These are phyloP conservation scores for Temnothorax rugatulus DNA, from an alignment of 2,888 invertebrate species.

Conservation along the genomic window DNA sequence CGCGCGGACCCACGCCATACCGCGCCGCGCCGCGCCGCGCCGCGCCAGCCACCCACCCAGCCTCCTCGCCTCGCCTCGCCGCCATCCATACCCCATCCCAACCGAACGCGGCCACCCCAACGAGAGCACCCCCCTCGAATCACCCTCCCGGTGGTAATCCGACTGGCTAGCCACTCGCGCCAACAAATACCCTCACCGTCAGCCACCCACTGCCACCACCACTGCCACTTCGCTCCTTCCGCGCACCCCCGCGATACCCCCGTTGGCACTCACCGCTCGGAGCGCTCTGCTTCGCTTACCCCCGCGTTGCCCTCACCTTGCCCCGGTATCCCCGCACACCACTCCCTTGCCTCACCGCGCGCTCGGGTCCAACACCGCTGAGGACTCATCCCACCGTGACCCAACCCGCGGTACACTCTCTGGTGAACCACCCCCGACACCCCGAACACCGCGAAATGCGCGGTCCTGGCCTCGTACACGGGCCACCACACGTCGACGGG, in stretches of 20 bases:
- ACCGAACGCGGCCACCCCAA: constrained; percentile 58
- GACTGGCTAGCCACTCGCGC: constrained; percentile 86
- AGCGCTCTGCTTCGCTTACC: constrained; percentile 55
- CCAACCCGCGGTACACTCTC: constrained; percentile 83
- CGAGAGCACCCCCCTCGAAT: constrained; percentile 71
- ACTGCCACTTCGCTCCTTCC: constrained; percentile 68
- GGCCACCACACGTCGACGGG: constrained; percentile 81
- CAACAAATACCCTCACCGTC: constrained; percentile 86
- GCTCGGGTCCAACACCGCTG: constrained; percentile 61
- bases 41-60: constrained; percentile 55
- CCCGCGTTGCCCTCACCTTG: constrained; percentile 52
- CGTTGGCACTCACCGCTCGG: constrained; percentile 41
- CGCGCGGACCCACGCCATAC: constrained; percentile 65
- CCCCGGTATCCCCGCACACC: constrained; percentile 37
- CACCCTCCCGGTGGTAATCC: constrained; percentile 84
- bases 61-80: constrained; percentile 60
- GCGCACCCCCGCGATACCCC: constrained; percentile 55
- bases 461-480: constrained; percentile 79
- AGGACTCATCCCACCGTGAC: constrained; percentile 77
- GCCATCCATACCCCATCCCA: constrained; percentile 60
- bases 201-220: constrained; percentile 80
- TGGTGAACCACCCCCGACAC: constrained; percentile 86
- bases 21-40: constrained; percentile 52
- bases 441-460: constrained; percentile 84
- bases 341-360: constrained; percentile 45